Percentiles rank a stretch among this genome's conserved stretches.
These are phyloP conservation scores for Achlya flavicornis DNA, from an alignment of 2,888 invertebrate genomes.

Conservation along the genomic window DNA sequence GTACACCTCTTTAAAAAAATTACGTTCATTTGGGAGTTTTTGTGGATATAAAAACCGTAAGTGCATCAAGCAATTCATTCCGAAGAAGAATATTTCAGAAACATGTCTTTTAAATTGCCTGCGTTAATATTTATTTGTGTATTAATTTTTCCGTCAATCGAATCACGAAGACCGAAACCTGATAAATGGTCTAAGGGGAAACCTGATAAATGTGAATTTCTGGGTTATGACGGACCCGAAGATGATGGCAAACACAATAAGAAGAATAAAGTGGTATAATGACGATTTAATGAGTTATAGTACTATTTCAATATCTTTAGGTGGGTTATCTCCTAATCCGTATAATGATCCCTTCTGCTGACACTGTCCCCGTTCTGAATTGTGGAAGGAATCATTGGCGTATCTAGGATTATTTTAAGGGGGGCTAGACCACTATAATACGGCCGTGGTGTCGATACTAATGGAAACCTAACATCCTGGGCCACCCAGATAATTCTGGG, in stretches of 20 bases:
- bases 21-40: too few species aligned
- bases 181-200: not conserved
- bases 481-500: too few species aligned
- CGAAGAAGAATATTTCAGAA: not conserved
- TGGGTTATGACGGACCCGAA: not conserved
- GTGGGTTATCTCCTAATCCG: too few species aligned
- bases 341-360: too few species aligned
- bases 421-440: too few species aligned
- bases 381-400: too few species aligned
- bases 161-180: not conserved
- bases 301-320: too few species aligned
- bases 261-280: not conserved
- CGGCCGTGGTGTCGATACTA: too few species aligned
- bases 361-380: too few species aligned
- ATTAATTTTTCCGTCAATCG: not conserved
- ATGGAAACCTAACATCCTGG: too few species aligned
- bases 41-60: not conserved
- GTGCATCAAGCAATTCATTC: not conserved
- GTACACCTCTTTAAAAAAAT: not conserved
- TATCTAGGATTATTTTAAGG: too few species aligned
- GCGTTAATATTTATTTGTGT: not conserved
- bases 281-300: too few species aligned
- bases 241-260: not conserved
- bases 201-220: not conserved
- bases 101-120: not conserved